phyloP scores from a whole-genome alignment of 2,888 invertebrate species.

The Cephus sareptanus region DNA sequence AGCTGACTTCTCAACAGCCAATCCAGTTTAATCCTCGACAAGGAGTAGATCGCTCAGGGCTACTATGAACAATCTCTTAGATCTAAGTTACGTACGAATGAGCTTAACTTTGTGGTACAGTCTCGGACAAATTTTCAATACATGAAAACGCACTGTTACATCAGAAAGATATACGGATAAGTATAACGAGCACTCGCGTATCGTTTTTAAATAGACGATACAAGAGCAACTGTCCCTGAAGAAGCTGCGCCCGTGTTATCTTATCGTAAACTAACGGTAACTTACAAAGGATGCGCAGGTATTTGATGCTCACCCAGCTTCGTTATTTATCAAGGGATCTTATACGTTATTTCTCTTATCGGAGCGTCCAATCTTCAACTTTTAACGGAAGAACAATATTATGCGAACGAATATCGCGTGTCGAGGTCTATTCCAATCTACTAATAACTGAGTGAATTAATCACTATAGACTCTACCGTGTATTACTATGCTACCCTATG shows the following conservation, averaged over 20 bases:
- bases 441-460: not conserved
- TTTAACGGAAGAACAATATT: not conserved
- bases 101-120: not conserved
- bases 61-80: not conserved
- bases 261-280: not conserved
- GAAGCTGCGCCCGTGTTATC: not conserved
- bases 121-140: not conserved
- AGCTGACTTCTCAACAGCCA: not conserved
- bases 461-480: not conserved
- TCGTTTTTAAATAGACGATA: not conserved
- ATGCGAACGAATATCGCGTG: not conserved
- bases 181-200: not conserved
- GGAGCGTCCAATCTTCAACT: not conserved
- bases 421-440: not conserved
- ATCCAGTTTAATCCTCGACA: not conserved
- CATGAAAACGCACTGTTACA: not conserved
- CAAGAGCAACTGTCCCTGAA: not conserved
- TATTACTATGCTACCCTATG: not conserved
- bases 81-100: not conserved
- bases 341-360: not conserved
- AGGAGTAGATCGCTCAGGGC: not conserved
- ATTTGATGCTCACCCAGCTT: not conserved
- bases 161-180: not conserved
- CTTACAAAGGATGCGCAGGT: not conserved
- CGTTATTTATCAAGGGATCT: not conserved